Percentiles rank a stretch among this genome's conserved stretches.
These are phyloP conservation scores for Vireo griseus DNA, from an alignment of 2,797 vertebrate species.

Conservation along the genomic window DNA sequence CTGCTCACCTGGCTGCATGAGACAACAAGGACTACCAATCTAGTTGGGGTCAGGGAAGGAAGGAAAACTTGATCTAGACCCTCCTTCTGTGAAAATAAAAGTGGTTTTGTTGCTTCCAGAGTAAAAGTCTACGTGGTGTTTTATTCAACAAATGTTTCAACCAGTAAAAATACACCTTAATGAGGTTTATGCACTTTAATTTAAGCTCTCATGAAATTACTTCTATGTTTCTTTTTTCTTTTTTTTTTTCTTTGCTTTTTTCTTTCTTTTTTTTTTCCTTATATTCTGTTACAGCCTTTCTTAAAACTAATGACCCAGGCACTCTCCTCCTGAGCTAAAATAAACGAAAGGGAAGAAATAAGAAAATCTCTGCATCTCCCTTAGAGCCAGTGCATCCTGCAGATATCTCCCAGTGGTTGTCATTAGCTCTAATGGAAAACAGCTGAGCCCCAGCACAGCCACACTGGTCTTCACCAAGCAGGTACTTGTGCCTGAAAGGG, in stretches of 20 bases:
- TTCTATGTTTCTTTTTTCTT: neutral
- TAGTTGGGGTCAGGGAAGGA: neutral
- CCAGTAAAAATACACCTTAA: neutral
- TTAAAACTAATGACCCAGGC: constrained; percentile 9
- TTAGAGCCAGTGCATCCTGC: neutral
- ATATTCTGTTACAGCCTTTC: neutral
- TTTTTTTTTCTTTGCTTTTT: neutral
- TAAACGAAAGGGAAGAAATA: constrained; percentile 13
- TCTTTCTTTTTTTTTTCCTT: neutral
- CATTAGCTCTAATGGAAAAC: constrained; percentile 21
- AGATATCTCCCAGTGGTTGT: constrained; percentile 4
- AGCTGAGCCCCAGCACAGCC: neutral
- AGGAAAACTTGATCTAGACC: neutral
- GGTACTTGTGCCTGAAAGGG: neutral
- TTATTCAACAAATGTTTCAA: neutral
- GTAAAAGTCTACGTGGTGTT: neutral
- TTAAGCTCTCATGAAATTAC: neutral
- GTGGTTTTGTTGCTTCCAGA: neutral
- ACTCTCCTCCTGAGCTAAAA: neutral
- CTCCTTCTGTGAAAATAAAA: neutral
- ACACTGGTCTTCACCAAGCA: neutral
- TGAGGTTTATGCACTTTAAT: neutral
- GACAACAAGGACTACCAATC: neutral
- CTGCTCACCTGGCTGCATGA: neutral
- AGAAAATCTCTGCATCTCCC: constrained; percentile 16